Evolutionary conservation across 2,797 vertebrate genomes (phyloP).

Genomic region (Phylloscopus collybita): DNA sequence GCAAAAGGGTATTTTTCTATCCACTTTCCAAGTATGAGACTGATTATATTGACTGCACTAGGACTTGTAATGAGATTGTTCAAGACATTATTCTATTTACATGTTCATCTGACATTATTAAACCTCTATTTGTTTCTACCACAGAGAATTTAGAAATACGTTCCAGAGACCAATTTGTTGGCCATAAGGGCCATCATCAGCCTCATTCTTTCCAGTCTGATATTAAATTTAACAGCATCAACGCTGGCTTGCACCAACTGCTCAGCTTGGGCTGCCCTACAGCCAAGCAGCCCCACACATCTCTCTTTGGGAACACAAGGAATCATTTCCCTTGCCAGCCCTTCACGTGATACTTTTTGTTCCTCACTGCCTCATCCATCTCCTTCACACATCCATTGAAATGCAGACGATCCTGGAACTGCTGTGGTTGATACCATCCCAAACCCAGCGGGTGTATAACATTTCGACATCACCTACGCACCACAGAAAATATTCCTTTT

Average conservation of each 20-base stretch:
- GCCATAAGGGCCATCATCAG: neutral
- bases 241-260: neutral
- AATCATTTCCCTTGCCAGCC: neutral
- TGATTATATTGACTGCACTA: neutral
- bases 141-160: constrained; percentile 19
- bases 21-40: neutral
- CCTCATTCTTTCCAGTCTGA: constrained; percentile 13
- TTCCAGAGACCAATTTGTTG: neutral
- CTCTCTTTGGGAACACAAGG: neutral
- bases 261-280: neutral
- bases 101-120: constrained; percentile 49
- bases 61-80: constrained; percentile 35
- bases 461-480: neutral
- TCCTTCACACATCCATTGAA: neutral
- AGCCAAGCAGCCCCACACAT: neutral
- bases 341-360: neutral
- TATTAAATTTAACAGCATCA: neutral
- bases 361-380: neutral
- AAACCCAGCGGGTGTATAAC: neutral
- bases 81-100: constrained; percentile 48
- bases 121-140: constrained; percentile 57
- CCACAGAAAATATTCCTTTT: neutral
- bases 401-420: neutral
- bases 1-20: neutral
- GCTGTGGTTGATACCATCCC: neutral